A percentile compares a stretch with the other conserved stretches of the same genome.
These are phyloP conservation scores for Pissodes strobi DNA, from an alignment of 1,140 invertebrate species.

Conservation along the genomic window DNA sequence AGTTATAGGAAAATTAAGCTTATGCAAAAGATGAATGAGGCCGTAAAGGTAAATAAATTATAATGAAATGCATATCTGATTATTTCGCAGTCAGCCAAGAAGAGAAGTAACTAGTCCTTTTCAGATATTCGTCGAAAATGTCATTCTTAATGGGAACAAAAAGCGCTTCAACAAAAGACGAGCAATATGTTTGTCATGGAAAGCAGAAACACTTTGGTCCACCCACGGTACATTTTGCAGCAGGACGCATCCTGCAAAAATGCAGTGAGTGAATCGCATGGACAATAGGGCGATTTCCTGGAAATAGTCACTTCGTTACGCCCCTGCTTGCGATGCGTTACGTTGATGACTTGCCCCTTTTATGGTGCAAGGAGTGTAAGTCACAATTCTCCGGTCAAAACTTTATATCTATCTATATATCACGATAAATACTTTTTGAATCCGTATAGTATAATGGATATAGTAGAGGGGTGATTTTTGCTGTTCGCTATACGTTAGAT, in stretches of 20 bases:
- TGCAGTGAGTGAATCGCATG: conserved; percentile 19
- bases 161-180: conserved; percentile 2
- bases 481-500: too few species aligned
- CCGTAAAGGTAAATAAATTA: too few species aligned
- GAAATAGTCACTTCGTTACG: conserved; percentile 20
- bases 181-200: conserved; percentile 7
- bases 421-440: too few species aligned
- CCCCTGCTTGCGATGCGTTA: conserved; percentile 18
- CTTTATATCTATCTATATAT: too few species aligned
- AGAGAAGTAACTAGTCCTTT: neutral
- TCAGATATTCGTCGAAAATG: neutral
- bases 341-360: conserved; percentile 18
- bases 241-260: conserved; percentile 19
- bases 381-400: too few species aligned
- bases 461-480: too few species aligned
- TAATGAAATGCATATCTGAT: too few species aligned
- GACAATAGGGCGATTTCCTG: conserved; percentile 26
- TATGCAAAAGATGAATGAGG: too few species aligned
- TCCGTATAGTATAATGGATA: too few species aligned
- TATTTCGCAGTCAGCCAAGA: neutral
- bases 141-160: conserved; percentile 1
- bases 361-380: too few species aligned
- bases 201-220: conserved; percentile 4
- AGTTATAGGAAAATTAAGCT: too few species aligned
- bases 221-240: conserved; percentile 13